phyloP scores from a whole-genome alignment of 2,888 invertebrate species.

The Chymomyza fuscimana region DNA sequence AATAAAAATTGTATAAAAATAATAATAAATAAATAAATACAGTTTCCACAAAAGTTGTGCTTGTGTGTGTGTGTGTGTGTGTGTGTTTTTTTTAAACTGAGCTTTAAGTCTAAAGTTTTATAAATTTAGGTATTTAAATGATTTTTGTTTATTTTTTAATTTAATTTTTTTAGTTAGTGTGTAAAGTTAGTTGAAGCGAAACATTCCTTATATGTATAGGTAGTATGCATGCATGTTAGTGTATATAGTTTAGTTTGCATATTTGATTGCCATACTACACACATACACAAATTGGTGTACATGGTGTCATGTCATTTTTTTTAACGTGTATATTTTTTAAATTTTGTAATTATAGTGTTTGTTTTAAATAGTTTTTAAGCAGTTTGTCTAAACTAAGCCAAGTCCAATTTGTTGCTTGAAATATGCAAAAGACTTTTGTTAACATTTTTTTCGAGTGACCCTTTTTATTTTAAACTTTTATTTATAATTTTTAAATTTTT shows the following conservation, averaged over 20 bases:
- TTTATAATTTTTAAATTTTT: slow-evolving; percentile 10
- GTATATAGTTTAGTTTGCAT: not conserved
- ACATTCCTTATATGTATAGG: not conserved
- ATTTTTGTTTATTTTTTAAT: not conserved
- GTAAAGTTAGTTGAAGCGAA: slow-evolving; percentile 1
- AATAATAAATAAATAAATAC: not conserved
- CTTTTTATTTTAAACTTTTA: slow-evolving; percentile 18
- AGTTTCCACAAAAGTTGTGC: not conserved
- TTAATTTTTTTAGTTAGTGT: slow-evolving; percentile 9
- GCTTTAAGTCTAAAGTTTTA: not conserved
- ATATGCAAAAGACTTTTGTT: slow-evolving; percentile 11
- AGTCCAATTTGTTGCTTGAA: slow-evolving; percentile 24
- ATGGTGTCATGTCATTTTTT: not conserved
- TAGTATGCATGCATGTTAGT: slow-evolving; percentile 1
- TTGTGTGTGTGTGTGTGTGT: not conserved
- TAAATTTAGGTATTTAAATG: not conserved
- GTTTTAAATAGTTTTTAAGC: slow-evolving; percentile 5
- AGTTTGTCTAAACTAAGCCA: slow-evolving; percentile 39
- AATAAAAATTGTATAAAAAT: not conserved
- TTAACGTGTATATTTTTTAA: not conserved
- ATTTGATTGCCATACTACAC: slow-evolving; percentile 1
- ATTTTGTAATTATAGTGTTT: not conserved
- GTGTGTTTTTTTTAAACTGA: not conserved
- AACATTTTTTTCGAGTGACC: slow-evolving; percentile 19
- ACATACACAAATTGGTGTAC: not conserved